Conservation (phyloP, 2,888 invertebrate genomes). For the Nomada goodeniana region DNA sequence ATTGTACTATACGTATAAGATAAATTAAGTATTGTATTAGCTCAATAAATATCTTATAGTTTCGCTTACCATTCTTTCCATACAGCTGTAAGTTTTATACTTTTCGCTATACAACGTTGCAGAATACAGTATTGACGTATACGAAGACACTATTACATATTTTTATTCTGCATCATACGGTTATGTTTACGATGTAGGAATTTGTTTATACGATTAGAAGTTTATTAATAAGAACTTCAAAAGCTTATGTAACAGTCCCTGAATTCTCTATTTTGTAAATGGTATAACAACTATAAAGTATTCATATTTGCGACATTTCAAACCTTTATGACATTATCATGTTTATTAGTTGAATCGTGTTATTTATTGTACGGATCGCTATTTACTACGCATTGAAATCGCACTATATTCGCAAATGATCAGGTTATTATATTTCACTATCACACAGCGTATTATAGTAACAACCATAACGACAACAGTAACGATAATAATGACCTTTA, state of each 20-base stretch:
- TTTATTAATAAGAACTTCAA: neutral
- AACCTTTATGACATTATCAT: neutral
- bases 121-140: slow-evolving; percentile 4
- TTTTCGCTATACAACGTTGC: neutral
- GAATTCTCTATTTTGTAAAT: slow-evolving; percentile 20
- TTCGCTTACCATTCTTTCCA: neutral
- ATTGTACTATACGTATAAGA: neutral
- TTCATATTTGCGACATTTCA: neutral
- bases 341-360: neutral
- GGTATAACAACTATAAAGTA: slow-evolving; percentile 7
- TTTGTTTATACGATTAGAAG: neutral
- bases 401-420: slow-evolving; percentile 7
- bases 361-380: neutral
- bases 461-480: neutral
- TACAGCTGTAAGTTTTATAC: slow-evolving; percentile 10
- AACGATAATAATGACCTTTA: neutral
- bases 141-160: neutral
- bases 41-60: neutral
- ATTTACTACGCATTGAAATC: neutral
- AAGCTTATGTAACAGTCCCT: slow-evolving; percentile 16
- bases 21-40: neutral
- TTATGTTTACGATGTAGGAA: slow-evolving; percentile 1
- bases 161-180: slow-evolving; percentile 3
- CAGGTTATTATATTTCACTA: slow-evolving; percentile 8
- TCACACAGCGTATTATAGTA: neutral